phyloP scores from a whole-genome alignment of 2,888 invertebrate species.

The Lordiphosa fenestrarum region DNA sequence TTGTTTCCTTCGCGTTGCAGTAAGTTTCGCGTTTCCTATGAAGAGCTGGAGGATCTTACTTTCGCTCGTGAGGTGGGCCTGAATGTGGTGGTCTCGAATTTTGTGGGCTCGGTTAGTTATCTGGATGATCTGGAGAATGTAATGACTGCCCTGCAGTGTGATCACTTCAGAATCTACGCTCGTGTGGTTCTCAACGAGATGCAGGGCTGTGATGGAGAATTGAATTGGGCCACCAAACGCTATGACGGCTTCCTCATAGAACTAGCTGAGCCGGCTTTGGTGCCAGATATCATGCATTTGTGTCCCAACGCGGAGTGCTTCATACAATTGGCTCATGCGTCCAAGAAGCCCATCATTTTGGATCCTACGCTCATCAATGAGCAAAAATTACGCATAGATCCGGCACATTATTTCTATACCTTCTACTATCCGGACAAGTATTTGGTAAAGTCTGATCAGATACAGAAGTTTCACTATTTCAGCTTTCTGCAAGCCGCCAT shows the following conservation, averaged over 20 bases:
- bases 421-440: conserved; percentile 77
- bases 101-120: conserved; percentile 51
- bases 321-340: conserved; percentile 44
- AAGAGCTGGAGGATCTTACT: conserved; percentile 77
- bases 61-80: conserved; percentile 74
- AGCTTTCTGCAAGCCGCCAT: conserved; percentile 56
- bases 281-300: conserved; percentile 56
- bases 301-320: conserved; percentile 57
- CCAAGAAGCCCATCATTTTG: conserved; percentile 71
- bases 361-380: conserved; percentile 49
- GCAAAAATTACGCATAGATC: conserved; percentile 54
- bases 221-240: conserved; percentile 57
- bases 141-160: conserved; percentile 50
- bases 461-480: conserved; percentile 41
- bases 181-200: conserved; percentile 65
- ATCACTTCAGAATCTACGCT: conserved; percentile 61
- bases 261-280: conserved; percentile 25
- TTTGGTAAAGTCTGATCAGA: conserved; percentile 42
- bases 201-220: conserved; percentile 43
- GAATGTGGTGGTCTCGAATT: conserved; percentile 64
- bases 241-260: conserved; percentile 75
- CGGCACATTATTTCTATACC: conserved; percentile 53
- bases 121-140: conserved; percentile 47
- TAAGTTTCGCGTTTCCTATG: conserved; percentile 63
- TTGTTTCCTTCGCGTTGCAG: conserved; percentile 64